Evolutionary conservation across 2,888 invertebrate species (phyloP), one percentile per base, ranked within the genome.

Genomic region (Oxyteleia sp.): DNA sequence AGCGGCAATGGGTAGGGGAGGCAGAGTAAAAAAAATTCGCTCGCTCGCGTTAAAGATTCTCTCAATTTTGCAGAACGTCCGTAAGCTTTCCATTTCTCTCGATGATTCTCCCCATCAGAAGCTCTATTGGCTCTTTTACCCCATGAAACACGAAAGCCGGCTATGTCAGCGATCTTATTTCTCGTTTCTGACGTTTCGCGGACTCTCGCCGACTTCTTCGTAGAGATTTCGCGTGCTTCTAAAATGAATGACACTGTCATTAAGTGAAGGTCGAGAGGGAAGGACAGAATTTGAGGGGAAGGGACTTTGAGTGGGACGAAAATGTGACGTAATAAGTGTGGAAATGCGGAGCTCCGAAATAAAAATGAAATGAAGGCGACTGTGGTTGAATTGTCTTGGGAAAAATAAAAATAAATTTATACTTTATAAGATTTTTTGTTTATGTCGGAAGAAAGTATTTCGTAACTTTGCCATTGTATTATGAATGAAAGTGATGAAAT

Each of bases 41-140:
- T 16, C 10, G 38, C 32, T 57, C 5, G 0, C 57, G 35, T 57
- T 32, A 35, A 57, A 35, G 51, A 51, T 51, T 51, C 26, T 13
- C 26, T 4, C 51, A 51, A 51, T 51, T 51, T 51, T 51, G 23
- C 13, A 51, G 51, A 32, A 10, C 26, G 26, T 26, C 3, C 10
- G 51, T 51, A 53, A 38, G 61, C 45, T 45, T 61, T 41, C 13
- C 15, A 45, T 43, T 43, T 41, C 43, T 61, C 20, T 10, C 61
- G 45, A 61, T 61, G 45, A 61, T 59, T 23, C 59, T 45, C 43
- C n/a, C n/a, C n/a, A n/a, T 59, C n/a, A 43, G 13, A 59, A 59
- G 16, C 41, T 13, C 59, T 13, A 59, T 61, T 61, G 61, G 61
- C 61, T 43, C 41, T 45, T 61, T 57, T 16, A 35, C 16, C 57